Base-by-base conservation (phyloP, 64 coral and sea anemone species). In the Anthopleura sola region DNA sequence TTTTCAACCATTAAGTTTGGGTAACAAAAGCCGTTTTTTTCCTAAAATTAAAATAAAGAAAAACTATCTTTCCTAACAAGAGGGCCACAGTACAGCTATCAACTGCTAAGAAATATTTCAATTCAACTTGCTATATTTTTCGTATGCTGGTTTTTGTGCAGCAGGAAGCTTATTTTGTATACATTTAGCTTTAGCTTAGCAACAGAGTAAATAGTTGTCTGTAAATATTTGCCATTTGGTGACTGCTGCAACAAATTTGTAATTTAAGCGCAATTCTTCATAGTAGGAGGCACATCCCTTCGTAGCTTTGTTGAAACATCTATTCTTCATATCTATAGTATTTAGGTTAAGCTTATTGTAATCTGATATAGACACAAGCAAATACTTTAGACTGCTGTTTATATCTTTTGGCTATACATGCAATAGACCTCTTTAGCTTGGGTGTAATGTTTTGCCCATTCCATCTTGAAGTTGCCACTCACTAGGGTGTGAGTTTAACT, bases 111-210 rank as follows among this genome's bases (percentile, higher is more conserved):
- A 40, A n/a, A 48, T 29, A 23, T 46, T 81, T 48, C 38, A 38
- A 81, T 40, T 81, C 17, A 28, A 24, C 49, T 81, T 81, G 38
- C 49, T n/a, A 48, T 53, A 81, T 81, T 71, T 71, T 71, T 71
- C 16, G 66, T 71, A 71, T 32, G 28, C 13, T 71, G 66, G 66
- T 14, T 71, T 71, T 71, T 32, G 11, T 71, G 66, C 29, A 16
- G 31, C 66, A 71, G 66, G n/a, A n/a, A n/a, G 0, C 7, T 32
- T 71, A 71, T 71, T 71, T 71, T 71, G 26, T 71, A 71, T 71
- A 31, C n/a, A 71, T 31, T 71, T 71, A 34, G 60, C 21, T n/a
- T 66, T 66, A 36, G 58, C 66, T 15, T 71, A 71, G 28, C 28
- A 32, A 11, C 29, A 71, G 29, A 71, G 29, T 34, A 32, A 34